A percentile compares a stretch with the other conserved stretches of the same genome.
phyloP scores from a whole-genome alignment of 2,888 invertebrate species.

The Sceliomorpha sp. region DNA sequence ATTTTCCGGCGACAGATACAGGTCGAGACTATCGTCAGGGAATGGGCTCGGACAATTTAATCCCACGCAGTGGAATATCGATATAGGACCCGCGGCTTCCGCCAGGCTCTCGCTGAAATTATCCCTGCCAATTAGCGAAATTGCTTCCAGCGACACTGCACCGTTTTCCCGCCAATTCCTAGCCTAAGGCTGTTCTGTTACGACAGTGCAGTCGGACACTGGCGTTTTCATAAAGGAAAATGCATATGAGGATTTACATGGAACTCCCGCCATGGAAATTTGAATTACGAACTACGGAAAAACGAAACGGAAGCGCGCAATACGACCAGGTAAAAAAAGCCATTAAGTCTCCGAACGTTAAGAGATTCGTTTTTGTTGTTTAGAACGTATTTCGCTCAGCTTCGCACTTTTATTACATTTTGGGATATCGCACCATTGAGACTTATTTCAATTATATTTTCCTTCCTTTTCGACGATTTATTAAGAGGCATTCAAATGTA shows the following conservation, averaged over 20 bases:
- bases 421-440: no score
- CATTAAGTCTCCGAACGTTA: no score
- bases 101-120: constrained; percentile 57
- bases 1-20: constrained; percentile 45
- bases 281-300: background rate
- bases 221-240: constrained; percentile 26
- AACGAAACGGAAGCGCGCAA: no score
- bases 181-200: constrained; percentile 30
- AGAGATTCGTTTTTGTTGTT: no score
- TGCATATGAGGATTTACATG: constrained; percentile 7
- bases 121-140: constrained; percentile 67
- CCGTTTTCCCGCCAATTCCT: constrained; percentile 38
- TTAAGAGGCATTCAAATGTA: constrained; percentile 52
- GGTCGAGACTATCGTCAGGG: constrained; percentile 30
- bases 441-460: constrained; percentile 33
- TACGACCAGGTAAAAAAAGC: no score
- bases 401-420: no score
- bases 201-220: constrained; percentile 13
- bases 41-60: constrained; percentile 46
- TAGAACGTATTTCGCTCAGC: no score
- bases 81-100: constrained; percentile 48
- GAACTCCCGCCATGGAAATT: constrained; percentile 1
- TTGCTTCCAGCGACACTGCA: constrained; percentile 57
- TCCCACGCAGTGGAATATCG: constrained; percentile 39
- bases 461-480: constrained; percentile 24